Evolutionary conservation across 1,140 invertebrate genomes (phyloP).

Genomic region (Drosophila ficusphila): DNA sequence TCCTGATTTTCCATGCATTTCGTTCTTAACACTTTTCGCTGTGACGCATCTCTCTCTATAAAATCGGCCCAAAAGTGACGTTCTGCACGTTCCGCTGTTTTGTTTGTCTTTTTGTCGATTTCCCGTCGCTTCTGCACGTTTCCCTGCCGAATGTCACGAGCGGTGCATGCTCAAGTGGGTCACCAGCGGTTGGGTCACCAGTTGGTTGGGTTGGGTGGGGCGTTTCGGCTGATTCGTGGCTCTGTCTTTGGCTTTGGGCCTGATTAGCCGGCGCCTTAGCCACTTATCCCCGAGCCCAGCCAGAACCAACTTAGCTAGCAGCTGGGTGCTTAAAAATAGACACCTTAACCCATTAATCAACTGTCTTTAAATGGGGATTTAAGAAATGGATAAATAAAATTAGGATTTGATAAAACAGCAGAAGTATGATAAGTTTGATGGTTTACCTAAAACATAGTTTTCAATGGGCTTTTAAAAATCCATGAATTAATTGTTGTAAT

Average conservation of each 20-base stretch:
- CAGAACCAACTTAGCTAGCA: slow-evolving; percentile 10
- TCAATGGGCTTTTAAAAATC: no score
- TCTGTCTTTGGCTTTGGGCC: slow-evolving; percentile 11
- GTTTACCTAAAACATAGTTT: no score
- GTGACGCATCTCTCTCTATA: slow-evolving; percentile 62
- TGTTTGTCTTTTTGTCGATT: slow-evolving; percentile 65
- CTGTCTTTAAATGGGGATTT: not conserved
- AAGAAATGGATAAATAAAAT: no score
- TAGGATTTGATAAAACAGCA: no score
- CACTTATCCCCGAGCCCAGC: slow-evolving; percentile 54
- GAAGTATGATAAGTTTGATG: no score
- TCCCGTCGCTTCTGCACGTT: slow-evolving; percentile 71
- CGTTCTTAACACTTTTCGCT: slow-evolving; percentile 47
- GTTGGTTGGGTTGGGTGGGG: slow-evolving; percentile 15
- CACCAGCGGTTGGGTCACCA: slow-evolving; percentile 53
- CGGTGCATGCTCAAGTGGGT: slow-evolving; percentile 78
- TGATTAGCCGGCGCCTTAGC: slow-evolving; percentile 42
- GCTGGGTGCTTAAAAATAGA: slow-evolving; percentile 35
- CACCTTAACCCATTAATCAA: slow-evolving; percentile 18
- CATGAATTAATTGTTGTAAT: no score
- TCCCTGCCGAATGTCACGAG: slow-evolving; percentile 76
- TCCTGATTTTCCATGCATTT: slow-evolving; percentile 61
- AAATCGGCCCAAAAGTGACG: slow-evolving; percentile 51
- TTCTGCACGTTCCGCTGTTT: slow-evolving; percentile 68
- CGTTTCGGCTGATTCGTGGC: not conserved